Percentiles rank a stretch among this genome's conserved stretches.
These are phyloP conservation scores for Leptopilina myrica DNA, from an alignment of 2,888 invertebrate genomes.

Conservation along the genomic window DNA sequence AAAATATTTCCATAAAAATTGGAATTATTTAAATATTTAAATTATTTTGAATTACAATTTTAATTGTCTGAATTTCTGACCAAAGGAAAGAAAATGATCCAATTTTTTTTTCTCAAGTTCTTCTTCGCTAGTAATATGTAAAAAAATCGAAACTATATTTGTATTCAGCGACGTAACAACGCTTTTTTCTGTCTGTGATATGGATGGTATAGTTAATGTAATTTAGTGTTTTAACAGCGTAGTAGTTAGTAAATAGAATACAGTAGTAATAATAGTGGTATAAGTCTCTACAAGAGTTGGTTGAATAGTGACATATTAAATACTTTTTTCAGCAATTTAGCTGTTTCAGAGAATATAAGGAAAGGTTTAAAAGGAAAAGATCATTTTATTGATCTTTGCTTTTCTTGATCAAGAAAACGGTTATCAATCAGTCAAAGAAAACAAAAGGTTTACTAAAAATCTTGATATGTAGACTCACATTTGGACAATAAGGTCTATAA, in stretches of 20 bases:
- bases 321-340: constrained; percentile 22
- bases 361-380: neutral
- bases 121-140: neutral
- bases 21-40: neutral
- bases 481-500: constrained; percentile 57
- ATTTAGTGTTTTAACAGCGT: constrained; percentile 24
- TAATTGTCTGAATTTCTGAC: too few relatives aligned
- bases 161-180: constrained; percentile 19
- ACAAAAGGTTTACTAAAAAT: constrained; percentile 48
- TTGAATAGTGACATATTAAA: constrained; percentile 30
- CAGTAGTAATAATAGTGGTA: constrained; percentile 39
- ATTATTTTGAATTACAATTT: neutral
- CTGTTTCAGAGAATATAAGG: constrained; percentile 15
- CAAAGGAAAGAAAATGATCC: constrained; percentile 23
- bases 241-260: constrained; percentile 13
- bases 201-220: constrained; percentile 21
- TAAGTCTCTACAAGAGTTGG: constrained; percentile 27
- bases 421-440: constrained; percentile 19
- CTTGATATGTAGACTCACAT: constrained; percentile 69
- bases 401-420: constrained; percentile 1
- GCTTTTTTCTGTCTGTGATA: constrained; percentile 21
- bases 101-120: neutral
- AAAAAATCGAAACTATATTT: neutral
- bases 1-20: neutral
- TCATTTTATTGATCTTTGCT: neutral